phyloP scores from a whole-genome alignment of 2,113 vertebrate genomes.

The Toxotes chatareus region DNA sequence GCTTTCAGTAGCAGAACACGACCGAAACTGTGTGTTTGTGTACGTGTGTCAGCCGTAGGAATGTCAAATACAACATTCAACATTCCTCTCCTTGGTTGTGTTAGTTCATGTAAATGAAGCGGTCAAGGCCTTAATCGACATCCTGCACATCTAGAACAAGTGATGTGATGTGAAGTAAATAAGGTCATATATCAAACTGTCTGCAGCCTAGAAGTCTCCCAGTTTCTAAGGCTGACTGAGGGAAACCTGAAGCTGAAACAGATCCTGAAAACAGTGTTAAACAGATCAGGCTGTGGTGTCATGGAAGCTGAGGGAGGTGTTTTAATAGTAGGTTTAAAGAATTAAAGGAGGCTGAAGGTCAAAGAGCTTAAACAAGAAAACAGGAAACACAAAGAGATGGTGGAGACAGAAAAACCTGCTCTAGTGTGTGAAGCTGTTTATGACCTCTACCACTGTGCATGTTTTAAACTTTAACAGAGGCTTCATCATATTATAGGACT shows the following conservation, averaged over 20 bases:
- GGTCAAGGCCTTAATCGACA: neutral
- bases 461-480: neutral
- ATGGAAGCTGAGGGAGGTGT: constrained; percentile 32
- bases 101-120: constrained; percentile 15
- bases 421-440: neutral
- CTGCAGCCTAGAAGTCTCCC: neutral
- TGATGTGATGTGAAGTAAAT: constrained; percentile 16
- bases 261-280: constrained; percentile 45
- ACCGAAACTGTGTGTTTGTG: constrained; percentile 70
- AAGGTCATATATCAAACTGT: constrained; percentile 25
- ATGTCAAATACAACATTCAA: constrained; percentile 60
- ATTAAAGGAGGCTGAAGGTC: constrained; percentile 52
- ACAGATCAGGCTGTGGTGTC: constrained; percentile 29
- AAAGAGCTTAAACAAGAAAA: constrained; percentile 43
- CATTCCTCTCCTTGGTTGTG: constrained; percentile 49
- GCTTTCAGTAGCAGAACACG: constrained; percentile 55
- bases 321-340: constrained; percentile 52
- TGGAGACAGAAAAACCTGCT: constrained; percentile 7
- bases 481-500: neutral
- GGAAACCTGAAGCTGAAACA: constrained; percentile 49
- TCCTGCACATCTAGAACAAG: constrained; percentile 1
- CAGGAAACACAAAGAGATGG: constrained; percentile 17
- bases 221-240: neutral
- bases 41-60: constrained; percentile 31
- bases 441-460: neutral